Base-by-base conservation (phyloP, 2,797 vertebrate genomes). In the Cryptoprocta ferox region DNA sequence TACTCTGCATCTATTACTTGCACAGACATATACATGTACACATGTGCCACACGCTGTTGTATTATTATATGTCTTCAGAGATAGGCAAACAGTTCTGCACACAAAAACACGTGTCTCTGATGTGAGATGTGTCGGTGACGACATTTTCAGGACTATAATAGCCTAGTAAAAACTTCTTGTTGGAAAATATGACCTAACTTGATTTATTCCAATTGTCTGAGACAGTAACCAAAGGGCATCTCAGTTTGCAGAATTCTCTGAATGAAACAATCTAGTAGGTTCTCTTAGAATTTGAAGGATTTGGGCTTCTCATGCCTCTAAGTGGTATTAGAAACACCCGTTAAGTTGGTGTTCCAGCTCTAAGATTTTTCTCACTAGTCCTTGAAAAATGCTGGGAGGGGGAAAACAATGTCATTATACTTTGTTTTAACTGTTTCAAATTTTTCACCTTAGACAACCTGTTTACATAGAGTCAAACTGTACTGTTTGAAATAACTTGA, bases 401-500 rank as follows among this genome's bases (percentile, higher is more conserved):
- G 37, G 66, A 81, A 94, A 73, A 93, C 18, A 79, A 95, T 95
- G 91, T 96, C 48, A 89, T 94, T 94, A 80, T 32, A 73, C 48
- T 89, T 92, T 63, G 83, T n/a, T 95, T 89, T 91, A 94, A 92
- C 71, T 48, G 79, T 70, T 97, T 96, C 80, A 80, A 94, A 65
- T 95, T 97, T 96, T 96, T 96, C 92, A 89, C 71, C 92, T 87
- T 68, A 97, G 93, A 97, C 86, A 97, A 97, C 94, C 71, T 68
- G 37, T 96, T 59, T 92, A 93, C 75, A 56, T 81, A 90, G 85
- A 97, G 79, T 94, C 75, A 95, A 97, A 97, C 2, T 30, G 76
- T 85, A 96, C 75, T 97, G 75, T 96, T 96, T 96, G 95, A 97
- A 97, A 98, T 83, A 92, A 97, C 89, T 97, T 96, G 97, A 94